Evolutionary conservation across 2,888 invertebrate species (phyloP), one percentile per base, ranked within the genome.

Genomic region (Ophion slaviceki): DNA sequence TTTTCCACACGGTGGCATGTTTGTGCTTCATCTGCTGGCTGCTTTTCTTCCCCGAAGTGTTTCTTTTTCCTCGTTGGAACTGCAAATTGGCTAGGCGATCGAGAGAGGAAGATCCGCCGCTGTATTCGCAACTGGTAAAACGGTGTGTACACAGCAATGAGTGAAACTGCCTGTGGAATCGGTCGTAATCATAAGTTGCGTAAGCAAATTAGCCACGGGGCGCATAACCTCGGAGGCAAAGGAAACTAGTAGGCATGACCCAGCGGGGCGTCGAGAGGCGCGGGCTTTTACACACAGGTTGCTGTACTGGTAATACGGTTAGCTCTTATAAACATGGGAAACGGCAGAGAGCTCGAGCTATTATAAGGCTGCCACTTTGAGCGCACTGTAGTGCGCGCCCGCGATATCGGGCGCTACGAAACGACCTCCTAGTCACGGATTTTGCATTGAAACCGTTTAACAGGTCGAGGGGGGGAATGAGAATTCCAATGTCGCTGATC

Each of bases 141-240:
- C 40, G 68, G 80, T 80, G 82, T 80, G 72, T 82, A 82, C 85
- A 82, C 85, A 71, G 82, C 78, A 81, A 75, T 74, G 67, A 82
- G 82, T 71, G 66, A 76, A 59, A 72, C 82, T 72, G 68, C 80
- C 80, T 59, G 80, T 77, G 53, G 85, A 68, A 68, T 80, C 85
- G 66, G 57, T 67, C 66, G 82, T 82, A 85, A 82, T 85, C 76
- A 80, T 82, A 82, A 85, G 82, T 82, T 85, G 82, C 82, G 76
- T 82, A 76, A 85, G 77, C 64, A 85, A 82, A 85, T 85, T 85
- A 85, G 80, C 85, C 71, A 82, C 82, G 79, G 68, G 76, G 80
- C 70, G 75, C 84, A 45, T 75, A 79, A 40, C 76, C 28, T 71
- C 71, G 66, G 20, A 32, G 70, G 70, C 61, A 70, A 80, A 72